A percentile compares a stretch with the other conserved stretches of the same genome.
These are phyloP conservation scores for Remorina albescens DNA, from an alignment of 2,797 vertebrate species.

Conservation along the genomic window DNA sequence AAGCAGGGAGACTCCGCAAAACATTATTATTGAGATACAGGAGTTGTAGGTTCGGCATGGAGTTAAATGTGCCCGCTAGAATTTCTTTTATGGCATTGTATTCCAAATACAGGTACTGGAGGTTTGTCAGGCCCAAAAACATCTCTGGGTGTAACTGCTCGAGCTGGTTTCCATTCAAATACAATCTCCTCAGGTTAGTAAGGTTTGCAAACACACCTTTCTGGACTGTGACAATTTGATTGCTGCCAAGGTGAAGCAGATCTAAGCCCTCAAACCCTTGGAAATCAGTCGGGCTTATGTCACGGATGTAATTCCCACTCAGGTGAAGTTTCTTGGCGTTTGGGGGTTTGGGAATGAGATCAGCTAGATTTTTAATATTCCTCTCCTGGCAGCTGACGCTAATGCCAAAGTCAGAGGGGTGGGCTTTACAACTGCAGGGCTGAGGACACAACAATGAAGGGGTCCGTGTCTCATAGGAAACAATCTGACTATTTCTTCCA, in stretches of 20 bases:
- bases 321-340: conserved; percentile 97
- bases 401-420: conserved; percentile 96
- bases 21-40: conserved; percentile 99
- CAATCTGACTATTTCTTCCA: conserved; percentile 91
- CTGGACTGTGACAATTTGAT: conserved; percentile 91
- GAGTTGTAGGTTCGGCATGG: conserved; percentile 96
- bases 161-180: conserved; percentile 97
- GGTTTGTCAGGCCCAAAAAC: conserved; percentile 94
- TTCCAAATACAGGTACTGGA: conserved; percentile 99
- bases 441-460: conserved; percentile 92
- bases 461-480: conserved; percentile 93
- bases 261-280: conserved; percentile 95
- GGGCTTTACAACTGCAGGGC: conserved; percentile 95
- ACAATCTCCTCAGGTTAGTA: conserved; percentile 95
- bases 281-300: conserved; percentile 91
- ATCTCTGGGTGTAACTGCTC: conserved; percentile 96
- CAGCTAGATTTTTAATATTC: conserved; percentile 91
- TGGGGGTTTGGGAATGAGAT: conserved; percentile 91
- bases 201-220: conserved; percentile 95
- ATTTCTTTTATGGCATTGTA: conserved; percentile 99
- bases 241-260: conserved; percentile 96
- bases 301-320: conserved; percentile 94
- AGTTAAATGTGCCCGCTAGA: conserved; percentile 94
- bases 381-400: conserved; percentile 97
- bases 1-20: conserved; percentile 93